Conservation (phyloP, 1,140 invertebrate genomes). For the Ladona fulva region DNA sequence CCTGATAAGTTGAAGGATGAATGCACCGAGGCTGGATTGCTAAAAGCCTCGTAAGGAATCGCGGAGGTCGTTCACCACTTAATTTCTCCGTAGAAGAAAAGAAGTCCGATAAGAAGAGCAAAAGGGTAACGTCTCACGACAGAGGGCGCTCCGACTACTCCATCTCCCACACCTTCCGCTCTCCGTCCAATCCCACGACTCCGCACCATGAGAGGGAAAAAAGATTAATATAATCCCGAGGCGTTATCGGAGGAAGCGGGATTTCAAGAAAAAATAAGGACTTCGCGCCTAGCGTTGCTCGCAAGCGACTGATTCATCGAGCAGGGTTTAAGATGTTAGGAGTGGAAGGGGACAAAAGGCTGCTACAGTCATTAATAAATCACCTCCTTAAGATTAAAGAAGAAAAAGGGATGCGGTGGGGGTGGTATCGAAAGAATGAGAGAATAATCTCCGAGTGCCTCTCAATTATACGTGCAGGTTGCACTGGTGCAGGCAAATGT, state of each 20-base stretch:
- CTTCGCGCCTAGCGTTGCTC: background rate
- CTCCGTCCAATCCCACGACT: background rate
- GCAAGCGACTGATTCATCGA: background rate
- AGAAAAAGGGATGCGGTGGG: background rate
- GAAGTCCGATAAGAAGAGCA: background rate
- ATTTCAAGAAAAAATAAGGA: background rate
- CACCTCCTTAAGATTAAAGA: background rate
- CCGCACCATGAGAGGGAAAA: background rate
- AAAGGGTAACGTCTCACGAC: background rate
- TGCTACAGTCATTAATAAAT: background rate
- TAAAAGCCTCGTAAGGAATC: background rate
- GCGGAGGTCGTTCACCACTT: background rate
- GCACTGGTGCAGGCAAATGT: too few relatives aligned
- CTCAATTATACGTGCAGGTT: background rate
- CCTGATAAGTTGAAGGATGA: background rate
- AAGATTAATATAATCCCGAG: background rate
- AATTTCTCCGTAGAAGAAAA: background rate
- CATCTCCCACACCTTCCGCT: background rate
- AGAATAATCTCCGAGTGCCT: background rate
- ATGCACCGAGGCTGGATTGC: background rate
- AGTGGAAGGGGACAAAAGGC: background rate
- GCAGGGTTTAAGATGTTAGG: background rate
- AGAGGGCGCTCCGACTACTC: too few relatives aligned
- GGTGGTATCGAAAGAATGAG: background rate
- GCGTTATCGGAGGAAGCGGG: background rate